Percentiles rank a stretch among this genome's conserved stretches.
Conservation (phyloP, 2,888 invertebrate genomes). For the Gisinianus flammeolus region DNA sequence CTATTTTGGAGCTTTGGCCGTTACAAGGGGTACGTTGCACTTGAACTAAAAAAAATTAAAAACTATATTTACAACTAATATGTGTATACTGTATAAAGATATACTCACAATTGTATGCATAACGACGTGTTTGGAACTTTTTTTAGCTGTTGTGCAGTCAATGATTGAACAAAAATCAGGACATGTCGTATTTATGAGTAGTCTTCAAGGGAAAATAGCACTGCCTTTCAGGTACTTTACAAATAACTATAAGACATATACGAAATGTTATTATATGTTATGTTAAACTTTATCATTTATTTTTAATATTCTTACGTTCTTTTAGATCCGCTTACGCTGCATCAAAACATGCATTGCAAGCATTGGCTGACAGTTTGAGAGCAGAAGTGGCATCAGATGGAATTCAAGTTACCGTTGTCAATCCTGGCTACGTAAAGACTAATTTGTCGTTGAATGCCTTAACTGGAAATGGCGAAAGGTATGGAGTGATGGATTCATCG, state of each 20-base stretch:
- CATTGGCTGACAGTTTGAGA: conserved; percentile 87
- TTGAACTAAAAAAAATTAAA: too few species aligned
- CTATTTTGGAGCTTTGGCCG: conserved; percentile 89
- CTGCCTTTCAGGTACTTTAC: conserved; percentile 73
- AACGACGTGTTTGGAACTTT: conserved; percentile 32
- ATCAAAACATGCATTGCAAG: conserved; percentile 93
- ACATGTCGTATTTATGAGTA: conserved; percentile 86
- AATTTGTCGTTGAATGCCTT: conserved; percentile 89
- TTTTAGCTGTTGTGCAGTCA: conserved; percentile 77
- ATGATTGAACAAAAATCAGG: conserved; percentile 80
- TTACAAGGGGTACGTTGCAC: conserved; percentile 92
- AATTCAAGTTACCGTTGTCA: conserved; percentile 84
- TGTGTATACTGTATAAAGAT: too few species aligned
- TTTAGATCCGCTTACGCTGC: conserved; percentile 85
- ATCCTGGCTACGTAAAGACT: conserved; percentile 89
- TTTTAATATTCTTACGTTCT: conserved; percentile 29
- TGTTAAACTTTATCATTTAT: neutral
- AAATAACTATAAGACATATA: neutral
- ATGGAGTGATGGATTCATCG: conserved; percentile 83
- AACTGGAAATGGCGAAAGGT: conserved; percentile 75
- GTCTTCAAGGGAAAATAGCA: conserved; percentile 89
- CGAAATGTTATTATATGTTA: too few species aligned
- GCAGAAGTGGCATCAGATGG: conserved; percentile 85
- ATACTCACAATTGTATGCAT: too few species aligned
- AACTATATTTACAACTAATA: too few species aligned